A percentile compares a stretch with the other conserved stretches of the same genome.
Conservation (phyloP, 2,888 invertebrate species). For the Nemoura dubitans region DNA sequence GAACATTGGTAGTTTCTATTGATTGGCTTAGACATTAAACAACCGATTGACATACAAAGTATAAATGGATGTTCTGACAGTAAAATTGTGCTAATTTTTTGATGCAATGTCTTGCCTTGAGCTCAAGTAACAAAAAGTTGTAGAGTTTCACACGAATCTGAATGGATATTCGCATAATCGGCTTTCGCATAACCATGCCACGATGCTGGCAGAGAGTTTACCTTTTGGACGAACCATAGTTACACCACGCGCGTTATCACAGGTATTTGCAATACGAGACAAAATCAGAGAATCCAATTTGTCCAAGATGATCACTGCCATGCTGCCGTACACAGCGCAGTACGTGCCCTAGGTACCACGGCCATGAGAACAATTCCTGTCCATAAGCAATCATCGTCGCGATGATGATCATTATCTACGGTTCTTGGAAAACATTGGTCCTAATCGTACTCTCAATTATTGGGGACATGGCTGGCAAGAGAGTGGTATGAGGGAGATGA, state of each 20-base stretch:
- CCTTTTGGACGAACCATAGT: too few relatives aligned
- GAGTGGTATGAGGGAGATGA: not conserved
- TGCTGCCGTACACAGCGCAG: not conserved
- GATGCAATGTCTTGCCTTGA: not conserved
- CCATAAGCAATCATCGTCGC: conserved; percentile 28
- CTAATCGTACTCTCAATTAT: conserved; percentile 22
- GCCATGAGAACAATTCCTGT: conserved; percentile 28
- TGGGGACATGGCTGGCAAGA: conserved; percentile 27
- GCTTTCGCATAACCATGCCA: not conserved
- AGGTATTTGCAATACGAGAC: conserved; percentile 33
- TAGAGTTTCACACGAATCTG: not conserved
- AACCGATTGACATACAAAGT: not conserved
- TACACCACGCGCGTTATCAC: not conserved
- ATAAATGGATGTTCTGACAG: not conserved
- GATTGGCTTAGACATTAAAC: not conserved
- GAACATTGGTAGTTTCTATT: not conserved
- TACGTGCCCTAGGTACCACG: conserved; percentile 22
- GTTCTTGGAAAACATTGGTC: conserved; percentile 39
- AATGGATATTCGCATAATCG: not conserved
- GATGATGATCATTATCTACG: conserved; percentile 30
- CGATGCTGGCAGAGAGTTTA: not conserved
- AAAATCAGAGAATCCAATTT: conserved; percentile 36
- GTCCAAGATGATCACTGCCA: not conserved
- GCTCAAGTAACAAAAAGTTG: not conserved
- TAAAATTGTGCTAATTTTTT: not conserved